These are phyloP conservation scores for Steromphala cineraria DNA, from an alignment of 2,888 invertebrate species.

Conservation along the genomic window DNA sequence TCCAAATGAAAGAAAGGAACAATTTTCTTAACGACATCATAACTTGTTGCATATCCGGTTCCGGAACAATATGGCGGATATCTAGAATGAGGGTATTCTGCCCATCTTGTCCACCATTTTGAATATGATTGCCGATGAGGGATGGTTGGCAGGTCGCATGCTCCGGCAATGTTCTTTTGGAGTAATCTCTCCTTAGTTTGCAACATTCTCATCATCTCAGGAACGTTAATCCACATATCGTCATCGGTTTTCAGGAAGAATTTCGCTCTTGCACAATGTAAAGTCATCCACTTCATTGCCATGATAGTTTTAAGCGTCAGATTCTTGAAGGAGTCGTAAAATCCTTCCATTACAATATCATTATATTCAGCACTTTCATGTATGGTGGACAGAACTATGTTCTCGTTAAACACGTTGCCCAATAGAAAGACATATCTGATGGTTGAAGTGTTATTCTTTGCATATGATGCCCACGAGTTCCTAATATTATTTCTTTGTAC, in stretches of 20 bases:
- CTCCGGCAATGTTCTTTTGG: constrained; percentile 43
- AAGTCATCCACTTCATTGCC: constrained; percentile 39
- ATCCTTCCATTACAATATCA: constrained; percentile 40
- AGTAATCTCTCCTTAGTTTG: constrained; percentile 20
- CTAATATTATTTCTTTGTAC: constrained; percentile 31
- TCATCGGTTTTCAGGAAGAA: constrained; percentile 56
- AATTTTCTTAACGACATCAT: constrained; percentile 47
- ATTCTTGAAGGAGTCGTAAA: constrained; percentile 39
- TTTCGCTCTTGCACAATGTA: constrained; percentile 33
- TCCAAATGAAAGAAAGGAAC: constrained; percentile 65
- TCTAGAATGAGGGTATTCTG: constrained; percentile 45
- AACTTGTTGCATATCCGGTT: constrained; percentile 59
- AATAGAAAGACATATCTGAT: constrained; percentile 43
- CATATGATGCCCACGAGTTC: constrained; percentile 38
- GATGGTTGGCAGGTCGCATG: constrained; percentile 36
- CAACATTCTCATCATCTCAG: constrained; percentile 20
- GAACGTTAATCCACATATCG: constrained; percentile 56
- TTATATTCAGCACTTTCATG: constrained; percentile 29
- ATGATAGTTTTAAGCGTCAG: constrained; percentile 42
- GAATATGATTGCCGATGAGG: constrained; percentile 50
- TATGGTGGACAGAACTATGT: background rate
- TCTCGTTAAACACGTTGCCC: constrained; percentile 26
- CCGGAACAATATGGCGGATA: constrained; percentile 66
- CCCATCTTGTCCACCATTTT: constrained; percentile 58
- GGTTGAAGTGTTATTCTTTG: constrained; percentile 30